Evolutionary conservation across 2,888 invertebrate genomes (phyloP).

Genomic region (Mellilla xanthometata): DNA sequence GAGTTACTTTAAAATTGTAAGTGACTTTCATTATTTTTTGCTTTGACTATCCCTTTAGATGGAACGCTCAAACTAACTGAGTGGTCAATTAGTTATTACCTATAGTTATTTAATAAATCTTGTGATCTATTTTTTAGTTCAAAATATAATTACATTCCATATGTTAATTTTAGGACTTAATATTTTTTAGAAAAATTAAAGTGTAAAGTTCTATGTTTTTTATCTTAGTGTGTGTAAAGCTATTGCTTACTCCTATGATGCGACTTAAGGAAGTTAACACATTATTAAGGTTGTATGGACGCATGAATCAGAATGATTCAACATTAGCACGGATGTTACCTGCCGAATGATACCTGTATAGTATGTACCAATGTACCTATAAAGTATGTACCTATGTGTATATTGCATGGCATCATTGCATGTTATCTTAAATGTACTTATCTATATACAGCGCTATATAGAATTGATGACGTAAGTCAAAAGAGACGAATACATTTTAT

Average conservation of each 20-base stretch:
- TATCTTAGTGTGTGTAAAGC: constrained; percentile 8
- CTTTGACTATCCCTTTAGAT: constrained; percentile 9
- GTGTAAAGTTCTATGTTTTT: too few species aligned
- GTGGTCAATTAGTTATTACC: background rate
- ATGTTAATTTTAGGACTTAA: too few species aligned
- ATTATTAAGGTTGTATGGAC: constrained; percentile 12
- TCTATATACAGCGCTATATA: too few species aligned
- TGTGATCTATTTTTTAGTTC: too few species aligned
- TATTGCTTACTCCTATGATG: constrained; percentile 10
- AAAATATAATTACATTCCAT: too few species aligned
- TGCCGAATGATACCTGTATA: background rate
- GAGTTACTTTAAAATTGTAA: background rate
- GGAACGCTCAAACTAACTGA: constrained; percentile 4
- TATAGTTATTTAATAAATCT: too few species aligned
- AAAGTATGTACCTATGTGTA: too few species aligned
- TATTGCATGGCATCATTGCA: constrained; percentile 12
- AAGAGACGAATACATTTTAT: too few species aligned
- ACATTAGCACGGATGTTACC: constrained; percentile 14
- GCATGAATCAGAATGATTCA: constrained; percentile 23
- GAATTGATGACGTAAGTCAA: too few species aligned
- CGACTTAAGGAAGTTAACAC: background rate
- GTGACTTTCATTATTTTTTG: background rate
- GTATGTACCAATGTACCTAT: too few species aligned
- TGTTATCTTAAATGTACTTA: constrained; percentile 1
- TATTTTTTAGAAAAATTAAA: too few species aligned